Evolutionary conservation across 2,888 invertebrate genomes (phyloP).

Genomic region (Chalcis sispes): DNA sequence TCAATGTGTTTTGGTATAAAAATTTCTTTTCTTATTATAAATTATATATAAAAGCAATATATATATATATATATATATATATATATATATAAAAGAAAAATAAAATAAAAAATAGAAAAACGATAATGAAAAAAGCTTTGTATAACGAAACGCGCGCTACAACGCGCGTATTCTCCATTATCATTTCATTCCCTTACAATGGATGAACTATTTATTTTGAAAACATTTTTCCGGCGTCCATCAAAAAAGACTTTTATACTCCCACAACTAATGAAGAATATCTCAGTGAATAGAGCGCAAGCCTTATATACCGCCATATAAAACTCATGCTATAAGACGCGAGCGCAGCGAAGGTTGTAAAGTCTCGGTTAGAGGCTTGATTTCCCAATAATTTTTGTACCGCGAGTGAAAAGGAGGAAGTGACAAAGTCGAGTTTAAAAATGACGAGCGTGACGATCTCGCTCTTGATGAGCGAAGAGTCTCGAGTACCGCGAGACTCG

Average conservation of each 20-base stretch:
- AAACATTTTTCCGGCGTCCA: constrained; percentile 11
- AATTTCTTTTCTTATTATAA: too few species aligned
- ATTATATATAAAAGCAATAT: too few species aligned
- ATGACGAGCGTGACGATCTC: constrained; percentile 15
- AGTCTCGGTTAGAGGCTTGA: not conserved
- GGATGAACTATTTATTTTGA: constrained; percentile 36
- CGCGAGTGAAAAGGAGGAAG: constrained; percentile 29
- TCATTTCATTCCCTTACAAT: too few species aligned
- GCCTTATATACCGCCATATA: not conserved
- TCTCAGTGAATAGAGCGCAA: not conserved
- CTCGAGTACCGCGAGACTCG: too few species aligned
- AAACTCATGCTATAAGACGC: not conserved
- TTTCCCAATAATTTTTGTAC: constrained; percentile 15
- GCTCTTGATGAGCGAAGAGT: constrained; percentile 19
- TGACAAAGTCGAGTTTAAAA: constrained; percentile 17
- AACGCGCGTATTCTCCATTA: too few species aligned
- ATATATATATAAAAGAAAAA: too few species aligned
- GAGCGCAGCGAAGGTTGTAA: too few species aligned
- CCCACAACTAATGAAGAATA: constrained; percentile 1
- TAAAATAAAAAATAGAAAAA: too few species aligned
- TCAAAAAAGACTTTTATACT: constrained; percentile 8
- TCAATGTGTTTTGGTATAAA: too few species aligned
- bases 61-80: too few species aligned
- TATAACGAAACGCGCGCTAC: too few species aligned
- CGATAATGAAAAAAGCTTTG: too few species aligned